Conservation (phyloP, 2,888 invertebrate species). For the Zootermopsis nevadensis region DNA sequence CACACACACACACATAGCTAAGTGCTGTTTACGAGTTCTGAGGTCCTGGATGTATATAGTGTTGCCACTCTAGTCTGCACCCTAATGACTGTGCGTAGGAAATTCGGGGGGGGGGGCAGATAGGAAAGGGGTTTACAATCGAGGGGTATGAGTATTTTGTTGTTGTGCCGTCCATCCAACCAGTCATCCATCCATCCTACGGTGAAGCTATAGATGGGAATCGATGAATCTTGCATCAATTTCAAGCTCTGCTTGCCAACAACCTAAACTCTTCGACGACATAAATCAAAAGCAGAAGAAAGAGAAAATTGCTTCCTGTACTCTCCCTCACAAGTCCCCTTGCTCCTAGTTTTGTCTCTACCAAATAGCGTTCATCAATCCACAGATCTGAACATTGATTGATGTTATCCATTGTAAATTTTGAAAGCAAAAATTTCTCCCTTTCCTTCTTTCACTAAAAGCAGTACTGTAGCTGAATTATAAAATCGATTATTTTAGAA, state of each 20-base stretch:
- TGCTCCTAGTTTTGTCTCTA: slow-evolving; percentile 43
- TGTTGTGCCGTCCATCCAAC: not conserved
- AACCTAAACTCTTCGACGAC: slow-evolving; percentile 35
- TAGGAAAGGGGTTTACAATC: slow-evolving; percentile 13
- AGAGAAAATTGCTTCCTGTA: slow-evolving; percentile 42
- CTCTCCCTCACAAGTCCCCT: slow-evolving; percentile 1
- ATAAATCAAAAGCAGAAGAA: slow-evolving; percentile 47
- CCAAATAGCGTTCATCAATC: slow-evolving; percentile 44
- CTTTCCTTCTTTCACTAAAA: slow-evolving; percentile 3
- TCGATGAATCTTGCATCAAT: slow-evolving; percentile 48
- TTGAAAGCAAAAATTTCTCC: slow-evolving; percentile 45
- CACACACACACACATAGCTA: slow-evolving; percentile 6
- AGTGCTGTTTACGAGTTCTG: slow-evolving; percentile 13
- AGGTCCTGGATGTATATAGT: not conserved
- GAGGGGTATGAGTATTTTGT: slow-evolving; percentile 21
- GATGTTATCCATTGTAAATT: slow-evolving; percentile 45
- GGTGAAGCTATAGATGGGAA: slow-evolving; percentile 27
- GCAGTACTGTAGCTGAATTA: slow-evolving; percentile 7
- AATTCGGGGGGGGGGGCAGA: not conserved
- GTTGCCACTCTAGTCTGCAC: not conserved
- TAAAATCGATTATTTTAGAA: slow-evolving; percentile 25
- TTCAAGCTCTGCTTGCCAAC: slow-evolving; percentile 42
- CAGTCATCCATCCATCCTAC: not conserved
- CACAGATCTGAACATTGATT: slow-evolving; percentile 43
- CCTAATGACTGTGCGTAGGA: slow-evolving; percentile 35